phyloP scores from a whole-genome alignment of 1,140 invertebrate species.

The Vanessa atalanta region DNA sequence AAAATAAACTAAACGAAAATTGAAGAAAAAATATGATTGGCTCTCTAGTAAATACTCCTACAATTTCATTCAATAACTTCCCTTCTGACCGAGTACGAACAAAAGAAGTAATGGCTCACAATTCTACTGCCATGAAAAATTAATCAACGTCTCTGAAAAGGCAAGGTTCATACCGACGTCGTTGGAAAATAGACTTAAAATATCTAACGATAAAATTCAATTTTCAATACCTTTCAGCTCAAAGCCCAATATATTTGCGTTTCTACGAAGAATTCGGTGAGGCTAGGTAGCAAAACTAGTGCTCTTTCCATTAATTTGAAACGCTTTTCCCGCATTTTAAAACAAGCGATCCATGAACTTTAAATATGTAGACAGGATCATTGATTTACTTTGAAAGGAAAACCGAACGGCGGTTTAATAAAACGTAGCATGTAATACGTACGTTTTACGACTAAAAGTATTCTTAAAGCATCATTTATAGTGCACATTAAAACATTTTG shows the following conservation, averaged over 20 bases:
- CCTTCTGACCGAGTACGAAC: conserved; percentile 2
- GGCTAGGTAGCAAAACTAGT: conserved; percentile 27
- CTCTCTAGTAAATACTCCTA: neutral
- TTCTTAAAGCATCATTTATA: too few relatives aligned
- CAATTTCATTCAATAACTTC: conserved; percentile 8
- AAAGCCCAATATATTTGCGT: conserved; percentile 32
- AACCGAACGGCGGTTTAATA: neutral
- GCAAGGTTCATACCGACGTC: neutral
- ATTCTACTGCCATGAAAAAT: conserved; percentile 34
- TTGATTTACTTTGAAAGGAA: neutral
- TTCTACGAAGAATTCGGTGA: conserved; percentile 29
- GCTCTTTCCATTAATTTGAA: conserved; percentile 32
- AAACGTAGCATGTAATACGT: too few relatives aligned
- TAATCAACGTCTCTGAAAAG: conserved; percentile 23
- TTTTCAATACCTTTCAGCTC: conserved; percentile 16
- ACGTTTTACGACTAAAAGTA: too few relatives aligned
- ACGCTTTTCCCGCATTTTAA: conserved; percentile 21
- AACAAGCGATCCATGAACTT: conserved; percentile 16
- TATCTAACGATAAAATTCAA: conserved; percentile 22
- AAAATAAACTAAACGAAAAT: neutral
- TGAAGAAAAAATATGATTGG: neutral
- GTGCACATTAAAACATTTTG: too few relatives aligned
- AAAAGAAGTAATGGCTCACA: conserved; percentile 8
- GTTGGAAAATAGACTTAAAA: conserved; percentile 28
- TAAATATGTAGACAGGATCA: conserved; percentile 4